Evolutionary conservation across 2,888 invertebrate species (phyloP).

Genomic region (Sinopyrophorus schimmeli): DNA sequence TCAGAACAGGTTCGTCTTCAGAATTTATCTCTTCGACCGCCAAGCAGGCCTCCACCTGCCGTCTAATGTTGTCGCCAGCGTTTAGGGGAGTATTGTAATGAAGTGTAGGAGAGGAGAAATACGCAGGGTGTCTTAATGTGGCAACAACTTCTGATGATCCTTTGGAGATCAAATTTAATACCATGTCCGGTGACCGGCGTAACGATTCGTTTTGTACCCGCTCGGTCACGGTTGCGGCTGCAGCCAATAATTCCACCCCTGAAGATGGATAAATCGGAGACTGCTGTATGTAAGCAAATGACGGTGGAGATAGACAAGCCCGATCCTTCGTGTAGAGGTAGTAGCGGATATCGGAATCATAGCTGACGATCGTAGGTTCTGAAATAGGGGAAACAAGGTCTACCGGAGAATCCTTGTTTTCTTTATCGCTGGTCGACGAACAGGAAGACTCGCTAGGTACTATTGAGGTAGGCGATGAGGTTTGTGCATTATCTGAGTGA

Average conservation of each 20-base stretch:
- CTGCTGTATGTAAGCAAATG: slow-evolving; percentile 35
- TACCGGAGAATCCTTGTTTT: slow-evolving; percentile 54
- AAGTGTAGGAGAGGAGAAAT: slow-evolving; percentile 44
- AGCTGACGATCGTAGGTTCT: slow-evolving; percentile 42
- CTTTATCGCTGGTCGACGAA: slow-evolving; percentile 56
- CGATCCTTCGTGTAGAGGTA: slow-evolving; percentile 44
- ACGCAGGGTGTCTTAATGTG: slow-evolving; percentile 47
- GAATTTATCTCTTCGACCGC: slow-evolving; percentile 60
- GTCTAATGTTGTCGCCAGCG: slow-evolving; percentile 61
- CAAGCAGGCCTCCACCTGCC: slow-evolving; percentile 66
- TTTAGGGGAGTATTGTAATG: slow-evolving; percentile 50
- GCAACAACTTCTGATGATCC: slow-evolving; percentile 43
- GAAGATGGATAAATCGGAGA: slow-evolving; percentile 37
- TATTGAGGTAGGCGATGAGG: slow-evolving; percentile 58
- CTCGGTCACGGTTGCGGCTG: slow-evolving; percentile 55
- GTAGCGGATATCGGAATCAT: slow-evolving; percentile 49
- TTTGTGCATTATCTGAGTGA: slow-evolving; percentile 63
- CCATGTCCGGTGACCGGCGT: slow-evolving; percentile 41
- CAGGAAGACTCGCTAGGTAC: slow-evolving; percentile 51
- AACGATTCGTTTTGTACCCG: slow-evolving; percentile 47
- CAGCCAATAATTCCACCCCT: slow-evolving; percentile 53
- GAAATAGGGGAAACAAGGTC: slow-evolving; percentile 35
- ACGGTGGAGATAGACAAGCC: slow-evolving; percentile 42
- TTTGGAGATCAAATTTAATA: slow-evolving; percentile 49
- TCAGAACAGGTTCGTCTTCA: slow-evolving; percentile 58